Evolutionary conservation across 1,140 invertebrate genomes (phyloP), one percentile per base, ranked within the genome.

Genomic region (Monomorium pharaonis): DNA sequence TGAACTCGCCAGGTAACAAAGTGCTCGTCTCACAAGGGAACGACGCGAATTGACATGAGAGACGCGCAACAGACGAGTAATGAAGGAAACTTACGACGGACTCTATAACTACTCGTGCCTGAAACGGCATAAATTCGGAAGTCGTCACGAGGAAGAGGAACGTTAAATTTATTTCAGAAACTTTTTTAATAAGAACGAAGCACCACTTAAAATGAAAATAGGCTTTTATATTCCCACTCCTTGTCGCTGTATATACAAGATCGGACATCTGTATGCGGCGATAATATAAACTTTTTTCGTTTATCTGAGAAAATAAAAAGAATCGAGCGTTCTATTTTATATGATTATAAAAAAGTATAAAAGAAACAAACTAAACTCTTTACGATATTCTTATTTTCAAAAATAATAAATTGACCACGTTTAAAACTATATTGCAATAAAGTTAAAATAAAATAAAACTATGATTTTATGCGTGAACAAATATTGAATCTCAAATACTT

Each of bases 161-260:
- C 44, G 60, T 78, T 51, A 54, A 78, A 78, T 78, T 78, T 78
- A 78, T 65, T 37, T 78, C 44, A 18, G n/a, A 6, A 78, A 78
- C 60, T 78, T 78, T 78, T 78, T 78, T 78, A 78, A 78, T 78
- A 78, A 78, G 47, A n/a, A 54, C n/a, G 75, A 51, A 65, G 44
- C 10, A 44, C 56, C 56, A 24, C 30, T 51, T 18, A n/a, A 54
- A 51, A 54, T 67, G 60, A 37, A 21, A 24, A 27, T 27, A 21
- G 4, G 44, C 37, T 42, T 33, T 76, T 27, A 42, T 60, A 21
- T 58, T 24, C 9, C 33, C 18, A 51, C 16, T 77, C 24, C 16
- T 62, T 1, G 1, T 27, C 2, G 9, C 10, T 60, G 10, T 63
- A 47, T 24, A 47, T 67, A 30, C 16, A 62, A 9, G 21, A 6